These are phyloP conservation scores for Desmophyllum pertusum DNA, from an alignment of 92 coral and sea anemone species.

Conservation along the genomic window DNA sequence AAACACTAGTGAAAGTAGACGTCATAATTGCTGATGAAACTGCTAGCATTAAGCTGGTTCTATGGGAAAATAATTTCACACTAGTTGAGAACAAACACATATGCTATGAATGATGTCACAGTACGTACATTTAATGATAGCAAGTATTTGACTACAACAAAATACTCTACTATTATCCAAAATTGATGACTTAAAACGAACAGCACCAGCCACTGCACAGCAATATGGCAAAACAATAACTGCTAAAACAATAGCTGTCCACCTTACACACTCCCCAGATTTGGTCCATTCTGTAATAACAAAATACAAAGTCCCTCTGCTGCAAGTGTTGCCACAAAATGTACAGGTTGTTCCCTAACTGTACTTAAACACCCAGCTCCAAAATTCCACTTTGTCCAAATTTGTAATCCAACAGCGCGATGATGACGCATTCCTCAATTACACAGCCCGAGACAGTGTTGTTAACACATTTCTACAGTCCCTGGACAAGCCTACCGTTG, in stretches of 20 bases:
- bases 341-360: constrained; percentile 9
- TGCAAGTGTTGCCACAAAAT: neutral
- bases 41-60: constrained; percentile 29
- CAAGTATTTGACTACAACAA: constrained; percentile 28
- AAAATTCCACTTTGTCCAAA: constrained; percentile 8
- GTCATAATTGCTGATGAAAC: constrained; percentile 22
- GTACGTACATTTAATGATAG: constrained; percentile 33
- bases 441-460: constrained; percentile 29
- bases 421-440: constrained; percentile 18
- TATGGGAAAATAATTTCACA: too few species aligned
- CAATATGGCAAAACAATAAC: constrained; percentile 5
- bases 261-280: constrained; percentile 13
- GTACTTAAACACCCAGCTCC: constrained; percentile 10
- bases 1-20: constrained; percentile 25
- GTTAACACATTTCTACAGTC: constrained; percentile 21
- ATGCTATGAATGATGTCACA: constrained; percentile 28
- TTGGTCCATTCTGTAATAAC: constrained; percentile 24
- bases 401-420: constrained; percentile 10
- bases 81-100: neutral
- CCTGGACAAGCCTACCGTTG: constrained; percentile 2
- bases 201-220: neutral
- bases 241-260: constrained; percentile 17
- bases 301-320: constrained; percentile 12
- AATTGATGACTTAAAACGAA: constrained; percentile 26
- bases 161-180: constrained; percentile 19